A percentile compares a stretch with the other conserved stretches of the same genome.
Conservation (phyloP, 2,113 vertebrate species). For the Zingel zingel region DNA sequence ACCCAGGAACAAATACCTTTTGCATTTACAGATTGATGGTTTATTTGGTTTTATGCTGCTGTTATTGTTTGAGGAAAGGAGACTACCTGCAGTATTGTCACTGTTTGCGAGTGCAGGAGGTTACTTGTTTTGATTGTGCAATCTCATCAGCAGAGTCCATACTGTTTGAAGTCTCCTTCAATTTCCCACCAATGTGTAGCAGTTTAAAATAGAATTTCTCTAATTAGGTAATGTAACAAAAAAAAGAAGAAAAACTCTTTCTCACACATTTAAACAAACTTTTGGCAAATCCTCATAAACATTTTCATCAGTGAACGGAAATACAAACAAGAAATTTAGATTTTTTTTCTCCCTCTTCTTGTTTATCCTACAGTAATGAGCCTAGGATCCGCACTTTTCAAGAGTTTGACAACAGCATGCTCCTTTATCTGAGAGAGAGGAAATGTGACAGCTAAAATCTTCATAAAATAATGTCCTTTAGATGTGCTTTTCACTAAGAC, state of each 20-base stretch:
- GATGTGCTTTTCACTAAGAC: conserved; percentile 82
- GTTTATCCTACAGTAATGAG: conserved; percentile 86
- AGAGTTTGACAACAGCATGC: conserved; percentile 81
- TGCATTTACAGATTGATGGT: conserved; percentile 38
- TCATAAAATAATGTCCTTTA: conserved; percentile 83
- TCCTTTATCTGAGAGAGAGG: conserved; percentile 63
- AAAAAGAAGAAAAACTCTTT: conserved; percentile 27
- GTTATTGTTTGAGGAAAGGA: conserved; percentile 33
- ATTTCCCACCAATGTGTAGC: conserved; percentile 49
- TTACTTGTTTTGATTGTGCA: conserved; percentile 65
- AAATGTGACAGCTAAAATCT: conserved; percentile 83
- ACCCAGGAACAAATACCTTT: conserved; percentile 17
- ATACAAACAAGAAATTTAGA: conserved; percentile 73
- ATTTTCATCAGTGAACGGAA: conserved; percentile 71
- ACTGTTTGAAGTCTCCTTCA: conserved; percentile 65
- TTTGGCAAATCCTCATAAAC: conserved; percentile 74
- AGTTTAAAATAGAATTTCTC: conserved; percentile 67
- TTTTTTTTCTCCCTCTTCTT: conserved; percentile 63
- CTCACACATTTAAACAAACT: conserved; percentile 69
- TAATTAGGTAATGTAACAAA: conserved; percentile 76
- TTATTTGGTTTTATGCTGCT: conserved; percentile 41
- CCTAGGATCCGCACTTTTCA: conserved; percentile 76
- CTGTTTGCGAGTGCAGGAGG: conserved; percentile 47
- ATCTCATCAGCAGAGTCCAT: conserved; percentile 42
- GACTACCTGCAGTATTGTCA: conserved; percentile 35